A percentile compares a stretch with the other conserved stretches of the same genome.
phyloP scores from a whole-genome alignment of 2,113 vertebrate genomes.

The Ardeotis arabs region DNA sequence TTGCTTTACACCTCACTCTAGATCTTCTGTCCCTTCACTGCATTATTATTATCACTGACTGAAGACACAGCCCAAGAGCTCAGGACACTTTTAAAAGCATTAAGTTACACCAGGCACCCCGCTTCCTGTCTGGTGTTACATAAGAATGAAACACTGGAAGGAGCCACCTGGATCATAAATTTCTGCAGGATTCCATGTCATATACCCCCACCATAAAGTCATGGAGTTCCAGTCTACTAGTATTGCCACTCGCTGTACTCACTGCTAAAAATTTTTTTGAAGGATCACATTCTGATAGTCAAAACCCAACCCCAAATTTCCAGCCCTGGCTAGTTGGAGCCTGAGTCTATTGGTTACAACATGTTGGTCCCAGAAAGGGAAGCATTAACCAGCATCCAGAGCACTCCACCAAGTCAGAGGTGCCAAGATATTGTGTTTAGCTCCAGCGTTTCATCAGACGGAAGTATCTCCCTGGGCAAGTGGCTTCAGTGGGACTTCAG shows the following conservation, averaged over 20 bases:
- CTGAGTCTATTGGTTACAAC: neutral
- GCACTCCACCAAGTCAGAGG: neutral
- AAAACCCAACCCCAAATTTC: neutral
- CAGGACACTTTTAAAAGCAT: neutral
- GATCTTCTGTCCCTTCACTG: neutral
- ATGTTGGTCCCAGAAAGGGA: neutral
- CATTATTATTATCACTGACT: neutral
- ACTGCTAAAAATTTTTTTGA: neutral
- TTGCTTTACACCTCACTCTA: neutral
- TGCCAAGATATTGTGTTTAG: neutral
- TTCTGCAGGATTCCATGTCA: neutral
- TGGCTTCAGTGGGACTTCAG: neutral
- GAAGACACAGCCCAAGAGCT: neutral
- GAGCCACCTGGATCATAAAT: neutral
- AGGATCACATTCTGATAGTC: neutral
- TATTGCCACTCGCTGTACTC: accelerated
- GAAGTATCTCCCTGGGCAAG: neutral
- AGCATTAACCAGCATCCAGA: neutral
- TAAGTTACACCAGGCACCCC: neutral
- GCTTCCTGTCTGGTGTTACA: neutral
- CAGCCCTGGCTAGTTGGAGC: neutral
- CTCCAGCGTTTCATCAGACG: neutral
- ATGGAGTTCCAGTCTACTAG: neutral
- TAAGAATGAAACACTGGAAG: neutral
- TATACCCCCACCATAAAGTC: neutral